Percentiles rank a stretch among this genome's conserved stretches.
Evolutionary conservation across 2,797 vertebrate genomes (phyloP).

Genomic region (Syngnathus acus): DNA sequence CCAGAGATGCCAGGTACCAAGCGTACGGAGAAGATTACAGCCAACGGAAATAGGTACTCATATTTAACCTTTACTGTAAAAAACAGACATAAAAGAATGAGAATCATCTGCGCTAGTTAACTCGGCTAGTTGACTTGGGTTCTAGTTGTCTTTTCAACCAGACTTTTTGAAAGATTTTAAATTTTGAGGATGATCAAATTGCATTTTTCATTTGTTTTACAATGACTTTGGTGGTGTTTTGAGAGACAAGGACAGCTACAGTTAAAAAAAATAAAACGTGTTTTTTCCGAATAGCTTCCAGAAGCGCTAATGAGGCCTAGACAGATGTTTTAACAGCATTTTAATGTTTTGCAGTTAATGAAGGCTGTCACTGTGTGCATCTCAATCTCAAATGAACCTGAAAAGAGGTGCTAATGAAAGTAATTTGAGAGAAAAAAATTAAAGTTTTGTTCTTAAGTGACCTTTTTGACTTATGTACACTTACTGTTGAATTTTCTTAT

Average conservation of each 20-base stretch:
- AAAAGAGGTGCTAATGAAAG: background rate
- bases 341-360: slow-evolving; percentile 14
- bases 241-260: background rate
- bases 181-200: too few relatives aligned
- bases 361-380: slow-evolving; percentile 10
- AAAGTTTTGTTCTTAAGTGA: background rate
- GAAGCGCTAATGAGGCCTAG: slow-evolving; percentile 5
- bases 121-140: too few relatives aligned
- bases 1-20: slow-evolving; percentile 44
- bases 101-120: background rate
- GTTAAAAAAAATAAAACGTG: background rate
- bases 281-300: background rate
- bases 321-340: slow-evolving; percentile 13
- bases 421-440: background rate
- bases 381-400: slow-evolving; percentile 22
- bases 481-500: too few relatives aligned
- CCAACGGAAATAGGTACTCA: slow-evolving; percentile 66
- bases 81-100: slow-evolving; percentile 6
- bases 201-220: too few relatives aligned
- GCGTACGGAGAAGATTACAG: slow-evolving; percentile 33
- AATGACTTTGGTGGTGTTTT: background rate
- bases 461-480: background rate
- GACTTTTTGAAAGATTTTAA: too few relatives aligned
- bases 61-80: background rate
- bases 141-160: too few relatives aligned